Base-by-base conservation (phyloP, 1,140 invertebrate species). In the Drosophila aff. region DNA sequence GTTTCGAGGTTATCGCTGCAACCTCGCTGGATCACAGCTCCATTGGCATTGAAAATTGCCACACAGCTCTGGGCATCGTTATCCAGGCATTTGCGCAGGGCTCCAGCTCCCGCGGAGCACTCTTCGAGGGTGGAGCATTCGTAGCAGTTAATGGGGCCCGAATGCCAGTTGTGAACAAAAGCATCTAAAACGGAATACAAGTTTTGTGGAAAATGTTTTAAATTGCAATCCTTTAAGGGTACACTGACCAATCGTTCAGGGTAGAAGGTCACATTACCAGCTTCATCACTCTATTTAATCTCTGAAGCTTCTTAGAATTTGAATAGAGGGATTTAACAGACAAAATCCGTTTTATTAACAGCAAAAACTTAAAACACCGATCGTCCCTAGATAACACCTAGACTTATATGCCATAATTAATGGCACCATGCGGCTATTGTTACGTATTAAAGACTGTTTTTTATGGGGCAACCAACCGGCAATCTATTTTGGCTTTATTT, bases 71-170 rank as follows among this genome's bases (percentile, higher is more conserved):
- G 89, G 16, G 55, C 63, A 52, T 75, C 66, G 36, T 92, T 89
- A 3, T 52, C 23, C 8, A 78, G 60, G 18, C 91, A 92, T 21
- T 85, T 85, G 4, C 55, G 43, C 7, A 92, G 23, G 11, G n/a
- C 8, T 11, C 85, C 91, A 0, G 67, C 44, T 13, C 78, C 57
- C 3, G 40, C 61, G 0, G 68, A 44, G 49, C 89, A 91, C 4
- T 85, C 76, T 33, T 67, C 76, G 2, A 50, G 55, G 46, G 47
- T 66, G 46, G 71, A 63, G 41, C 89, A 91, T 28, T 55, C 74
- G 36, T 86, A 76, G 23, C 90, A 92, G n/a, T 92, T 92, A 9
- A 92, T 91, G 40, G 81, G 75, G 2, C 84, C 90, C 26, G 66
- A 62, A 47, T 90, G 90, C 79, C 79, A 92, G 38, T 41, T 90